These are phyloP conservation scores for Aphelocoma coerulescens DNA, from an alignment of 2,113 vertebrate species.

Conservation along the genomic window DNA sequence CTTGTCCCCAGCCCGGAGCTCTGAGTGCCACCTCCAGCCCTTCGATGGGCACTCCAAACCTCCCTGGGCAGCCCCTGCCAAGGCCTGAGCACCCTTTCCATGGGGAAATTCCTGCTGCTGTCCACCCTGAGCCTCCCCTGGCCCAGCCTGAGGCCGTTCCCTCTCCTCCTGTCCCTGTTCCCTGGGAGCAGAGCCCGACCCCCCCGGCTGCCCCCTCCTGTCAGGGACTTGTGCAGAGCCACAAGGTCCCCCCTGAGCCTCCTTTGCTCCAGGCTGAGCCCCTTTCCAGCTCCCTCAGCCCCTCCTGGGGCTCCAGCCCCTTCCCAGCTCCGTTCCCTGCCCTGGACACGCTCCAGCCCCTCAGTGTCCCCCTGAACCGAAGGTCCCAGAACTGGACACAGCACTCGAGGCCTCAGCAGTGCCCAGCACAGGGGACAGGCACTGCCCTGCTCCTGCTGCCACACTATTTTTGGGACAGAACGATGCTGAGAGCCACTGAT, in stretches of 20 bases:
- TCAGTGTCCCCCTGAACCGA: neutral
- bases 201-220: neutral
- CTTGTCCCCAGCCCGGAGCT: neutral
- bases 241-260: neutral
- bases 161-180: too few relatives aligned
- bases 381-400: neutral
- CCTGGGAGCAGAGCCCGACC: neutral
- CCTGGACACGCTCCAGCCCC: neutral
- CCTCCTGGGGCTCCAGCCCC: fast-evolving
- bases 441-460: neutral
- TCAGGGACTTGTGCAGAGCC: neutral
- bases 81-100: neutral
- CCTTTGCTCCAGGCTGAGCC: neutral
- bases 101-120: neutral
- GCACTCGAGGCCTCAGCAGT: neutral
- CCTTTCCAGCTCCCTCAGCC: neutral
- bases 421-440: neutral
- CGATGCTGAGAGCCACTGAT: neutral
- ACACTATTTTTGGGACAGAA: neutral
- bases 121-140: too few relatives aligned
- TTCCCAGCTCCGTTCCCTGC: neutral
- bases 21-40: neutral
- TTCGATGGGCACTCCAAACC: neutral
- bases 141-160: too few relatives aligned
- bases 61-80: neutral